phyloP scores from a whole-genome alignment of 1,140 invertebrate species.

The Teleopsis dalmanni region DNA sequence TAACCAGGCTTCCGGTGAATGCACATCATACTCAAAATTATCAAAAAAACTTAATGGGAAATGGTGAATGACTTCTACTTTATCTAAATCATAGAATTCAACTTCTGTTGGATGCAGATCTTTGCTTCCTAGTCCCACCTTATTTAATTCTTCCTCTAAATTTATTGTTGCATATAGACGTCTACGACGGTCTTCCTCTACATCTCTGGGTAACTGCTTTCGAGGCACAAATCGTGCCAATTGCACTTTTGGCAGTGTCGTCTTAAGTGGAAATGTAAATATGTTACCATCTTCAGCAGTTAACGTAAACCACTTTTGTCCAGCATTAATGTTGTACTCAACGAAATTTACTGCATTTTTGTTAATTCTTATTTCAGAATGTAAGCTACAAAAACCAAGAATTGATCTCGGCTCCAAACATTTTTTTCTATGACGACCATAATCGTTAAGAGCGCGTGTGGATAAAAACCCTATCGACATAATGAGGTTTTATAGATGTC shows the following conservation, averaged over 20 bases:
- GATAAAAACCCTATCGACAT: no score
- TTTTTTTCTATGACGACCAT: no score
- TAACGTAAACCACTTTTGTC: constrained; percentile 35
- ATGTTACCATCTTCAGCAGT: constrained; percentile 21
- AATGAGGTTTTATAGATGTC: no score
- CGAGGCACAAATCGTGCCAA: constrained; percentile 27
- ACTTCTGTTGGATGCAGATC: constrained; percentile 33
- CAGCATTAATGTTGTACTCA: no score
- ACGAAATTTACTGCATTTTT: no score
- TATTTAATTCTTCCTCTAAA: constrained; percentile 21
- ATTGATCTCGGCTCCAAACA: no score
- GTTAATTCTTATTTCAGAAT: no score
- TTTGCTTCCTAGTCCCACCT: constrained; percentile 20
- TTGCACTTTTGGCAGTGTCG: constrained; percentile 36
- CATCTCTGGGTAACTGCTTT: constrained; percentile 33
- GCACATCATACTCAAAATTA: constrained; percentile 30
- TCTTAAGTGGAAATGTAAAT: constrained; percentile 33
- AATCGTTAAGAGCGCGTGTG: no score
- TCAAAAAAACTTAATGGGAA: constrained; percentile 38
- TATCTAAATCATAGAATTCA: constrained; percentile 28
- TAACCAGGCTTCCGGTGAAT: constrained; percentile 31
- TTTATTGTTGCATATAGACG: constrained; percentile 29
- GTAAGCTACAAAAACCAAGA: no score
- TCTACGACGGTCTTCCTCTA: constrained; percentile 33
- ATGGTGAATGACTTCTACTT: constrained; percentile 33